phyloP scores from a whole-genome alignment of 2,113 vertebrate species.

The Diphyllodes magnificus region DNA sequence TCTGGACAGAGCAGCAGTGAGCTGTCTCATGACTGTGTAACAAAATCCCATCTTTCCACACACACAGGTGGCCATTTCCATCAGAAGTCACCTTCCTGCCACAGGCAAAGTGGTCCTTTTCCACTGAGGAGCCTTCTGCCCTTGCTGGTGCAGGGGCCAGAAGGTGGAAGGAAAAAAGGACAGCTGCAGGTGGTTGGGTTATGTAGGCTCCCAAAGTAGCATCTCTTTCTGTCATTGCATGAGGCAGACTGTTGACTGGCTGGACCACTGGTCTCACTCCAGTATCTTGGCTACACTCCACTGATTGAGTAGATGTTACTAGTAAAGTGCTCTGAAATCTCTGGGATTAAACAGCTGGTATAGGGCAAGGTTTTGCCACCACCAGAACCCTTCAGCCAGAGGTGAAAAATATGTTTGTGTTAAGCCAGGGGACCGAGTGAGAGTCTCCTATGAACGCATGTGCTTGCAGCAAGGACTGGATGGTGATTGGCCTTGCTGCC shows the following conservation, averaged over 20 bases:
- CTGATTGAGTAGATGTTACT: neutral
- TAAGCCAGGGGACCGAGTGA: neutral
- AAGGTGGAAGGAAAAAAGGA: neutral
- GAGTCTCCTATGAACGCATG: fast-evolving
- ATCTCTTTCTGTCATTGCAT: neutral
- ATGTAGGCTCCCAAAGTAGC: neutral
- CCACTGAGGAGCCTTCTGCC: neutral
- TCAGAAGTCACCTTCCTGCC: neutral
- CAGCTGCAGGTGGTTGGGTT: neutral
- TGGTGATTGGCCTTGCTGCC: neutral
- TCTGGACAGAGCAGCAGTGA: neutral
- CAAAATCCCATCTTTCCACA: neutral
- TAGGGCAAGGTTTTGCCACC: neutral
- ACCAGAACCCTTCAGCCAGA: neutral
- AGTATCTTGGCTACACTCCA: neutral
- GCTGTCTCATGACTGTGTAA: fast-evolving
- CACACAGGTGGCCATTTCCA: fast-evolving
- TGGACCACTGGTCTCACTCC: neutral
- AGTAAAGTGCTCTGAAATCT: neutral
- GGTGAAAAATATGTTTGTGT: neutral
- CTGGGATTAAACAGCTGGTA: neutral
- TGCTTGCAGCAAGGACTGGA: neutral
- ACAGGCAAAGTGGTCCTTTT: neutral
- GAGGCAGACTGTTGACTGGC: neutral
- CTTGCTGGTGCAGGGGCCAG: neutral